Percentiles rank a stretch among this genome's conserved stretches.
These are phyloP conservation scores for Agriopis marginaria DNA, from an alignment of 2,888 invertebrate species.

Conservation along the genomic window DNA sequence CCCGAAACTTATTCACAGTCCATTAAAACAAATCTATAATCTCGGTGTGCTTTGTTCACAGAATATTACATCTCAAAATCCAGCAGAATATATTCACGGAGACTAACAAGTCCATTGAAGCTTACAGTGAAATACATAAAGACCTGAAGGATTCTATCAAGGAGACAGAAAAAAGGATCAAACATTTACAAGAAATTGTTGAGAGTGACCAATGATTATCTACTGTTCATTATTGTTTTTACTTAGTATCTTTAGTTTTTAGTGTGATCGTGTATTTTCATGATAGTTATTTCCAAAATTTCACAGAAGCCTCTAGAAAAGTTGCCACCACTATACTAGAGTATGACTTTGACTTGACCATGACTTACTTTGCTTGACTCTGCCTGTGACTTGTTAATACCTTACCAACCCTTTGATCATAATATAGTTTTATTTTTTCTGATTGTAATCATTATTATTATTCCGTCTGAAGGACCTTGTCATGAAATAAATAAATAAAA, in stretches of 20 bases:
- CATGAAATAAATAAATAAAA: too few relatives aligned
- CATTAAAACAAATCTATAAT: not conserved
- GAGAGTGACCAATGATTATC: slow-evolving; percentile 54
- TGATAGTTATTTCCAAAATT: too few relatives aligned
- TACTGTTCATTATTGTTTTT: not conserved
- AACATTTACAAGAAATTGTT: slow-evolving; percentile 68
- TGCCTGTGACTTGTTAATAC: too few relatives aligned
- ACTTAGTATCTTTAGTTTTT: not conserved
- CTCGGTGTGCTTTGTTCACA: slow-evolving; percentile 53
- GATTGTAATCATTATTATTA: too few relatives aligned
- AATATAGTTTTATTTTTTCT: too few relatives aligned
- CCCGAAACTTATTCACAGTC: too few relatives aligned
- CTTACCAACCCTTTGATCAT: too few relatives aligned
- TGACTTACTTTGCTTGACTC: too few relatives aligned
- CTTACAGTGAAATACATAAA: slow-evolving; percentile 77
- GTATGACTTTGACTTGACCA: too few relatives aligned
- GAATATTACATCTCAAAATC: slow-evolving; percentile 78
- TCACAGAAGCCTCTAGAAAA: too few relatives aligned
- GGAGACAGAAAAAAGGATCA: slow-evolving; percentile 72
- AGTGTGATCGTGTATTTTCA: not conserved
- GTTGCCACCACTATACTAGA: too few relatives aligned
- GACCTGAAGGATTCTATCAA: slow-evolving; percentile 74
- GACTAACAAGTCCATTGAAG: slow-evolving; percentile 78
- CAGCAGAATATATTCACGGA: slow-evolving; percentile 78
- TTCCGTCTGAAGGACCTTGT: too few relatives aligned